A percentile compares a stretch with the other conserved stretches of the same genome.
These are phyloP conservation scores for Rhea americana DNA, from an alignment of 2,113 vertebrate genomes.

Conservation along the genomic window DNA sequence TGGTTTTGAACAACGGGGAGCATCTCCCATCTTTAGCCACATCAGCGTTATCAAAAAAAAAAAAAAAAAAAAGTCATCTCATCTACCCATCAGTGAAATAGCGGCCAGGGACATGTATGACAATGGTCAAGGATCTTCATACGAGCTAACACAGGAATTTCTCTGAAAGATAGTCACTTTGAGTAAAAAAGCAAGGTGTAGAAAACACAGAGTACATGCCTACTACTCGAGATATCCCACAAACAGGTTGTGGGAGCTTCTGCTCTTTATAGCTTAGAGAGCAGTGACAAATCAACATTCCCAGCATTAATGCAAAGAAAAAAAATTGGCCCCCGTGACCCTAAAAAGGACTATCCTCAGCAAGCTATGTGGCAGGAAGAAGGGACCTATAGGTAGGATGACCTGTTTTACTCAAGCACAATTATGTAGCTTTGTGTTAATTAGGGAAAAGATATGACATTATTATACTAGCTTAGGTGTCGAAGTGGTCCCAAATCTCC, in stretches of 20 bases:
- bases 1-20: background rate
- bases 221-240: background rate
- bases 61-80: background rate
- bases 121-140: background rate
- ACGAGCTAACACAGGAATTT: background rate
- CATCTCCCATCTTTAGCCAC: background rate
- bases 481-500: background rate
- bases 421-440: background rate
- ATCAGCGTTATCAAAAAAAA: background rate
- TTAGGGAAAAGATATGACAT: background rate
- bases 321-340: background rate
- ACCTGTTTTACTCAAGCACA: background rate
- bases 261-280: background rate
- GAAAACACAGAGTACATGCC: rapidly evolving
- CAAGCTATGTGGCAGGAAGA: too few species aligned
- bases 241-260: background rate
- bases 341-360: background rate
- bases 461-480: background rate
- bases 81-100: rapidly evolving
- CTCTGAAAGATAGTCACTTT: background rate
- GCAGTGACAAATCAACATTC: background rate
- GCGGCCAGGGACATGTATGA: background rate
- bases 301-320: background rate
- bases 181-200: background rate
- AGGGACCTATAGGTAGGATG: background rate